These are phyloP conservation scores for Oreochromis spilurus DNA, from an alignment of 2,113 vertebrate genomes.

Conservation along the genomic window DNA sequence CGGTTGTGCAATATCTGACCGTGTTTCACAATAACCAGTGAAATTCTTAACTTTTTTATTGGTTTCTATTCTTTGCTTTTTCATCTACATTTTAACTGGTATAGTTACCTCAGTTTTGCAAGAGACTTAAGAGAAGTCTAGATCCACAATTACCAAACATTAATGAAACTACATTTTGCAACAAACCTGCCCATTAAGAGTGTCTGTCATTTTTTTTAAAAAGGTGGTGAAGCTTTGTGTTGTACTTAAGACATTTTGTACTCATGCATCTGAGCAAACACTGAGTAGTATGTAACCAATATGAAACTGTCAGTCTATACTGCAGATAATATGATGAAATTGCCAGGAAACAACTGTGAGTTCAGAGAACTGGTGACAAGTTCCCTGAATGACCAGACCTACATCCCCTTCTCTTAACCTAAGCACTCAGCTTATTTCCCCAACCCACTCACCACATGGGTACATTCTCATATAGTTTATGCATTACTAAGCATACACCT, in stretches of 20 bases:
- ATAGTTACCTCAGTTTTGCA: not conserved
- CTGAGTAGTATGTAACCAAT: not conserved
- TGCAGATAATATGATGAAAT: slow-evolving; percentile 47
- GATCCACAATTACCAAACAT: not conserved
- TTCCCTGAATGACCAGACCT: slow-evolving; percentile 74
- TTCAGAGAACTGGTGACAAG: slow-evolving; percentile 69
- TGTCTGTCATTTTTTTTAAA: fast-evolving
- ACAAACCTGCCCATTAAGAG: not conserved
- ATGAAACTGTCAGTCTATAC: not conserved
- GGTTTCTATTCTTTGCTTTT: not conserved
- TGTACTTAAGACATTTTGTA: not conserved
- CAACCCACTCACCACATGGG: slow-evolving; percentile 18
- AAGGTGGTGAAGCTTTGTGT: not conserved
- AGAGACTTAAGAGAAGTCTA: not conserved
- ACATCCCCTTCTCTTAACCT: slow-evolving; percentile 57
- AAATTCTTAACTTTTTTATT: not conserved
- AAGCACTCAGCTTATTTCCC: slow-evolving; percentile 10
- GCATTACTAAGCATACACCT: not conserved
- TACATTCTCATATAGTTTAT: not conserved
- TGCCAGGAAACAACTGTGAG: slow-evolving; percentile 64
- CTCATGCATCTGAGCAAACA: not conserved
- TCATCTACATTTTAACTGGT: not conserved
- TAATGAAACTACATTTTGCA: not conserved
- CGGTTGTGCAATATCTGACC: slow-evolving; percentile 24
- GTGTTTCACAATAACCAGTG: slow-evolving; percentile 27